Evolutionary conservation across 1,140 invertebrate species (phyloP), one percentile per base, ranked within the genome.

Genomic region (Homalodisca vitripennis): DNA sequence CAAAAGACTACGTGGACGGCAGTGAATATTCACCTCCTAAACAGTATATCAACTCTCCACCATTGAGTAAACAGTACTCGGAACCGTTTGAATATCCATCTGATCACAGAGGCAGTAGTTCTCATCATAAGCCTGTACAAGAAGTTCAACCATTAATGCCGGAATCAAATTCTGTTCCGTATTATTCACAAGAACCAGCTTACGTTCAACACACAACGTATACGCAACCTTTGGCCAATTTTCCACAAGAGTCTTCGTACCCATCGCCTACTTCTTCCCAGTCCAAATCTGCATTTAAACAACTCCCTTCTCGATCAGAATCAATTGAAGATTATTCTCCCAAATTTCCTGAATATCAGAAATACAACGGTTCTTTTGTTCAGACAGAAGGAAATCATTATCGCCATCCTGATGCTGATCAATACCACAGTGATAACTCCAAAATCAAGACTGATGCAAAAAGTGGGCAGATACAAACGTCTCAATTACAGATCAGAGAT

Each of bases 41-140:
- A 29, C 27, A 63, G 60, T 63, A 63, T 32, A 63, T 63, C n/a
- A 32, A 63, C 34, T 31, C 60, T n/a, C 60, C 60, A 3, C 60
- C 60, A 1, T 10, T 32, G 34, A 63, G 2, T 51, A 51, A 51
- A 51, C 3, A 51, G 3, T n/a, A 12, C 22, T 51, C n/a, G 3
- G 48, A n/a, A 10, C 48, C 48, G 3, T 51, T 51, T 22, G 14
- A 20, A 3, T 51, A 51, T 20, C 48, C 48, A 51, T 10, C 48
- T 3, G 48, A 51, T 14, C 17, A 22, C 17, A 51, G 3, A 10
- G n/a, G 3, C 22, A 3, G 6, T 20, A 51, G 48, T 12, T 51
- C 48, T 51, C 22, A 20, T 10, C n/a, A 51, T 3, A 14, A 3
- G 22, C 6, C 48, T 51, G 14, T 51, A 51, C n/a, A n/a, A n/a